phyloP scores from a whole-genome alignment of 2,888 invertebrate genomes.

The Hirtodrosophila alboralis region DNA sequence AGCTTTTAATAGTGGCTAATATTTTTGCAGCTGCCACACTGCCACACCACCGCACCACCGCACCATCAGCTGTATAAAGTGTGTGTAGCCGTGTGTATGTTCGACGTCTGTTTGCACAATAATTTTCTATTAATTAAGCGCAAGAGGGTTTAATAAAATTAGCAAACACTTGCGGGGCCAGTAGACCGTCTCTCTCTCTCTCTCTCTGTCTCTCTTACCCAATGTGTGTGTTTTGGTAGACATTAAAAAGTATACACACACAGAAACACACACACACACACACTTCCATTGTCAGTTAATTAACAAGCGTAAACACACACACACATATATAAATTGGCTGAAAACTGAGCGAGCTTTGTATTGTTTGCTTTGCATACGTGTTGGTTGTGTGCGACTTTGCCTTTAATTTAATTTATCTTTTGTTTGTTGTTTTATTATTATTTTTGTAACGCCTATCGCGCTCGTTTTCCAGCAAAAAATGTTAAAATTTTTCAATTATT shows the following conservation, averaged over 20 bases:
- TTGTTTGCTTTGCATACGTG: conserved; percentile 39
- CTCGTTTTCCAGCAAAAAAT: conserved; percentile 4
- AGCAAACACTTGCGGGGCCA: conserved; percentile 69
- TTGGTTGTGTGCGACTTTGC: conserved; percentile 2
- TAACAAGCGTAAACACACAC: conserved; percentile 62
- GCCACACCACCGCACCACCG: background rate
- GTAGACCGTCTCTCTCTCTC: conserved; percentile 12
- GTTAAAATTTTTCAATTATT: conserved; percentile 5
- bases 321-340: conserved; percentile 6
- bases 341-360: conserved; percentile 7
- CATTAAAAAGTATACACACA: conserved; percentile 54
- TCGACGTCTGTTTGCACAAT: conserved; percentile 66
- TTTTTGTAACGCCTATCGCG: conserved; percentile 6
- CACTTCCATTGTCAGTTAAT: conserved; percentile 75
- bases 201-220: conserved; percentile 5
- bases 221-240: conserved; percentile 32
- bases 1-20: conserved; percentile 66
- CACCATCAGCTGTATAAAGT: too few relatives aligned
- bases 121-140: conserved; percentile 80
- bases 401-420: conserved; percentile 68
- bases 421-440: too few relatives aligned
- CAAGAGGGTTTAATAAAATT: conserved; percentile 76
- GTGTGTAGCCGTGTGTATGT: conserved; percentile 31
- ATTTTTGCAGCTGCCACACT: conserved; percentile 55
- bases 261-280: conserved; percentile 12